A percentile compares a stretch with the other conserved stretches of the same genome.
Evolutionary conservation across 35 echinoderm and acorn worm species (phyloP).

Genomic region (Antedon bifida): DNA sequence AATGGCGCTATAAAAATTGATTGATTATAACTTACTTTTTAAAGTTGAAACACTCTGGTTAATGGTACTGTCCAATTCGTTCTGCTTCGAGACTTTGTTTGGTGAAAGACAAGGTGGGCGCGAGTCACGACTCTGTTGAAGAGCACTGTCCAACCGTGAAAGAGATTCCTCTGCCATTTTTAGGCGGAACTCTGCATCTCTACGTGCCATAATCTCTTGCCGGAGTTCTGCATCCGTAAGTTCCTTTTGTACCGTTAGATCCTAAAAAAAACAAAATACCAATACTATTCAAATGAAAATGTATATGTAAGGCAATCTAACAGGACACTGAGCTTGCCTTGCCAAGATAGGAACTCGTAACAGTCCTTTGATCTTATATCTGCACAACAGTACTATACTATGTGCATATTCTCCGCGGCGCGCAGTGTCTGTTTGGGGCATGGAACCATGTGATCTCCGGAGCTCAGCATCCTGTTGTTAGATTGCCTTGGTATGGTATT

Average conservation of each 20-base stretch:
- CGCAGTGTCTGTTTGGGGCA: too few relatives aligned
- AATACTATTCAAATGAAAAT: neutral
- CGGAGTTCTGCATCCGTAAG: conserved; percentile 81
- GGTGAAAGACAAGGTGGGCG: neutral
- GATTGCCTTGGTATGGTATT: too few relatives aligned
- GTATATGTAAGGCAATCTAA: too few relatives aligned
- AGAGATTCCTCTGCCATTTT: conserved; percentile 79
- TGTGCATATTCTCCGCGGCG: too few relatives aligned
- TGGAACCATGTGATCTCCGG: too few relatives aligned
- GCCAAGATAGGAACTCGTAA: too few relatives aligned
- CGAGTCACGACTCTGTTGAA: conserved; percentile 34
- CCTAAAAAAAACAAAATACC: conserved; percentile 13
- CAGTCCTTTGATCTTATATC: too few relatives aligned
- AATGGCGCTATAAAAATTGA: too few relatives aligned
- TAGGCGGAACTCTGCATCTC: conserved; percentile 70
- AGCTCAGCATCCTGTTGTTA: too few relatives aligned
- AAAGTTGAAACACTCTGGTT: conserved; percentile 79
- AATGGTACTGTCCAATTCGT: conserved; percentile 49
- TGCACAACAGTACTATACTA: too few relatives aligned
- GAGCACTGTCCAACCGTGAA: conserved; percentile 46
- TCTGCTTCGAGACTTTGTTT: conserved; percentile 2
- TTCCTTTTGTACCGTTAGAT: conserved; percentile 89
- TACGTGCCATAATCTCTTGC: conserved; percentile 88
- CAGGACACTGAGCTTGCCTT: too few relatives aligned
- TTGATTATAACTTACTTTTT: conserved; percentile 48